These are phyloP conservation scores for Mixornis gularis DNA, from an alignment of 2,113 vertebrate genomes.

Conservation along the genomic window DNA sequence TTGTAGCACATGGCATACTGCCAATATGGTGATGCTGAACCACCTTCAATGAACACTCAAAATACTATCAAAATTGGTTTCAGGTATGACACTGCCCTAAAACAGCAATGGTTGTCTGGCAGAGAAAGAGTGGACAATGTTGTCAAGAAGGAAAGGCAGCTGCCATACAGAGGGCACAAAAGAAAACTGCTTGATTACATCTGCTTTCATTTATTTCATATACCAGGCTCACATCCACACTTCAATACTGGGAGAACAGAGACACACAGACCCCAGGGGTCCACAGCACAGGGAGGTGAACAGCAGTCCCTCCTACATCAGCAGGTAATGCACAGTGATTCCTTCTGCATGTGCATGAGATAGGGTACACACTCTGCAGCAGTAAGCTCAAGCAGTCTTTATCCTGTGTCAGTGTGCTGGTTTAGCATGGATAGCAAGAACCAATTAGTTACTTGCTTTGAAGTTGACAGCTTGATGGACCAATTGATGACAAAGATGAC, in stretches of 20 bases:
- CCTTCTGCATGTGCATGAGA: background rate
- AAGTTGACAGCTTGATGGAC: too few species aligned
- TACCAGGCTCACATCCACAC: background rate
- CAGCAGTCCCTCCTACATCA: background rate
- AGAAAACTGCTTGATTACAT: background rate
- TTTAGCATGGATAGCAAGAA: too few species aligned
- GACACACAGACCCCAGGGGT: background rate
- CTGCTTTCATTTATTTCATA: background rate
- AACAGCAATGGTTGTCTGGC: background rate
- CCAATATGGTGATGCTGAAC: fast-evolving
- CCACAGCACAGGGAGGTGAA: background rate
- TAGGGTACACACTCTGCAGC: fast-evolving
- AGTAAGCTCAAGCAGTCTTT: background rate
- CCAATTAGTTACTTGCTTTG: too few species aligned
- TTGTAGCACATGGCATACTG: too few species aligned
- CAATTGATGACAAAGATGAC: too few species aligned
- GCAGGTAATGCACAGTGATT: background rate
- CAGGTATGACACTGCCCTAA: background rate
- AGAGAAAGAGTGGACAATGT: background rate
- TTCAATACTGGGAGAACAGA: background rate
- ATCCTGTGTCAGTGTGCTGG: background rate
- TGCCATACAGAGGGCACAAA: background rate
- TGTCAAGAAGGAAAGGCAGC: fast-evolving
- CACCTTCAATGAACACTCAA: background rate
- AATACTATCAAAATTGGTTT: background rate